phyloP scores from a whole-genome alignment of 2,888 invertebrate genomes.

The Melanchra persicariae region DNA sequence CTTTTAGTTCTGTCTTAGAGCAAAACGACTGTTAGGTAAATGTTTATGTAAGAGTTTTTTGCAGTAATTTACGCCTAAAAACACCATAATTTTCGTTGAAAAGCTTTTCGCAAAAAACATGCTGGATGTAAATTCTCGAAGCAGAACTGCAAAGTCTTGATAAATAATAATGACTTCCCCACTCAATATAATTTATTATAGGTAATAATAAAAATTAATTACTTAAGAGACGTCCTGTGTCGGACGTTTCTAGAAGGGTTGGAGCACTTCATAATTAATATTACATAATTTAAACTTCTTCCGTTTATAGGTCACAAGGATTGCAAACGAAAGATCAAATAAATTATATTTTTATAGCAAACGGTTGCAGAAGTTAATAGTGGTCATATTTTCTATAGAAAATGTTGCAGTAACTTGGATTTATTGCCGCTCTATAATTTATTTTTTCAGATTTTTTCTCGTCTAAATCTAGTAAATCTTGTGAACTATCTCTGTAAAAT shows the following conservation, averaged over 20 bases:
- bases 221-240: constrained; percentile 51
- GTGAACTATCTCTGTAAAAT: constrained; percentile 12
- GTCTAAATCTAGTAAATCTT: constrained; percentile 17
- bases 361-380: constrained; percentile 34
- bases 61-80: neutral
- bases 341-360: constrained; percentile 50
- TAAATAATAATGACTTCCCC: constrained; percentile 37
- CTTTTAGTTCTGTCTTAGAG: too few relatives aligned
- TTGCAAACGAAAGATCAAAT: constrained; percentile 50
- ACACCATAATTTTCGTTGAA: neutral
- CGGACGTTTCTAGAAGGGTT: constrained; percentile 57
- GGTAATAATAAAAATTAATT: constrained; percentile 60
- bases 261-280: constrained; percentile 56
- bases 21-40: too few relatives aligned
- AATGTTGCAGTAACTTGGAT: constrained; percentile 23
- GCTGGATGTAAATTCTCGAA: constrained; percentile 1
- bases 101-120: neutral
- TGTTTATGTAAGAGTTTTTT: neutral
- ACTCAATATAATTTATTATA: constrained; percentile 50
- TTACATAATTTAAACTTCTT: constrained; percentile 60
- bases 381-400: constrained; percentile 41
- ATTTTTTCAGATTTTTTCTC: neutral
- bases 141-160: constrained; percentile 19
- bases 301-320: constrained; percentile 35
- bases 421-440: constrained; percentile 13